Conservation (phyloP, 2,113 vertebrate genomes). For the Prunella himalayana region DNA sequence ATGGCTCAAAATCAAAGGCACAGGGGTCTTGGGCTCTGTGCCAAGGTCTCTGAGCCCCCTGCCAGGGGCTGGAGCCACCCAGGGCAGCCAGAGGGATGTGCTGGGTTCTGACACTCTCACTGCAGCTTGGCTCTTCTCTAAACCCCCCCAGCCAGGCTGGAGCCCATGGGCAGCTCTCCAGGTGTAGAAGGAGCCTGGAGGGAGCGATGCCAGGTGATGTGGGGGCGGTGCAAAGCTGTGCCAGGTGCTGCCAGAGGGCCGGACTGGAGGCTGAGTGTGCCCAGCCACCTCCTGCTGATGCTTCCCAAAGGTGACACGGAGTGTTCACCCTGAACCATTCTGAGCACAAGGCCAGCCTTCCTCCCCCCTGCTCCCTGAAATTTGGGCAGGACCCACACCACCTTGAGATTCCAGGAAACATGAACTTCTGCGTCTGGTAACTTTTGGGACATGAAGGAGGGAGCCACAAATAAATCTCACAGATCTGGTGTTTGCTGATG, state of each 20-base stretch:
- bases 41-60: too few species aligned
- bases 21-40: too few species aligned
- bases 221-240: accelerated
- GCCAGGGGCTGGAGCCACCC: too few species aligned
- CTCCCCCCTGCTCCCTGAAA: neutral
- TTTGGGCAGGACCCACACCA: neutral
- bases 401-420: neutral
- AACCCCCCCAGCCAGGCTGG: too few species aligned
- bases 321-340: neutral
- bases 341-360: neutral
- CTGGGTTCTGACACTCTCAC: too few species aligned
- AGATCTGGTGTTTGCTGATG: neutral
- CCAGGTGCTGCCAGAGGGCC: neutral
- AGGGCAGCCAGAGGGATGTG: too few species aligned
- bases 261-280: neutral
- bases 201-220: accelerated
- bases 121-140: too few species aligned
- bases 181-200: too few species aligned
- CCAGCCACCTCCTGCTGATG: neutral
- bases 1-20: too few species aligned
- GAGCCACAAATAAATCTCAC: neutral
- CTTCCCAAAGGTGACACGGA: accelerated
- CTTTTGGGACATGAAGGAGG: neutral
- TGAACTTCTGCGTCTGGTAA: too few species aligned
- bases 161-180: too few species aligned